Conservation (phyloP, 2,113 vertebrate species). For the Pachyramphus minor region DNA sequence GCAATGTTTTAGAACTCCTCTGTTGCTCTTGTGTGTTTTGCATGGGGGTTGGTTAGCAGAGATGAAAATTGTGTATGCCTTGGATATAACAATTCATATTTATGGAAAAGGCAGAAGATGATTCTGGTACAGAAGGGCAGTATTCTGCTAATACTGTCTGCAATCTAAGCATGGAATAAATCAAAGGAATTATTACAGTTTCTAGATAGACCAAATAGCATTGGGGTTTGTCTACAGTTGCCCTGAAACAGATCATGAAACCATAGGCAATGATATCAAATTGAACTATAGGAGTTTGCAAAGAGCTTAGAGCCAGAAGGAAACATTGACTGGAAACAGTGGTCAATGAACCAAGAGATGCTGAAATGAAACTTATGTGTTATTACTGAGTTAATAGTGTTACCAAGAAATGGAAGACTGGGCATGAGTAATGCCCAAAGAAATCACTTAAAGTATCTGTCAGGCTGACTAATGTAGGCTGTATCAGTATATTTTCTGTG, state of each 20-base stretch:
- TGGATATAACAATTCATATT: not conserved
- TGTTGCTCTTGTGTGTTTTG: not conserved
- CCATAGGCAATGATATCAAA: rapidly evolving
- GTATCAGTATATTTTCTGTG: not conserved
- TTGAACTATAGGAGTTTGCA: not conserved
- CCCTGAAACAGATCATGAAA: not conserved
- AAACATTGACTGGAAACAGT: not conserved
- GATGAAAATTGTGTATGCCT: not conserved
- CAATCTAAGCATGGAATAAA: not conserved
- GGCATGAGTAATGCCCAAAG: not conserved
- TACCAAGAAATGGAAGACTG: not conserved
- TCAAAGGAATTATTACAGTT: not conserved
- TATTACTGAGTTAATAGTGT: not conserved
- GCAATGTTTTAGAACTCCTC: not conserved
- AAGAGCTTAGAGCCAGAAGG: not conserved
- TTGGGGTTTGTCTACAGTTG: not conserved
- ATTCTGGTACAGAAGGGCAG: not conserved
- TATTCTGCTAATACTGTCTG: not conserved
- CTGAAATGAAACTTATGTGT: rapidly evolving
- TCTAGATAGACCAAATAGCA: not conserved
- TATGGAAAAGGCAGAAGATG: not conserved
- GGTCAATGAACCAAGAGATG: not conserved
- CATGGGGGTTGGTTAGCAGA: not conserved
- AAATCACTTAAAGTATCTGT: not conserved
- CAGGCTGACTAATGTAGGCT: not conserved